phyloP scores from a whole-genome alignment of 2,888 invertebrate genomes.

The Esperia sulphurella region DNA sequence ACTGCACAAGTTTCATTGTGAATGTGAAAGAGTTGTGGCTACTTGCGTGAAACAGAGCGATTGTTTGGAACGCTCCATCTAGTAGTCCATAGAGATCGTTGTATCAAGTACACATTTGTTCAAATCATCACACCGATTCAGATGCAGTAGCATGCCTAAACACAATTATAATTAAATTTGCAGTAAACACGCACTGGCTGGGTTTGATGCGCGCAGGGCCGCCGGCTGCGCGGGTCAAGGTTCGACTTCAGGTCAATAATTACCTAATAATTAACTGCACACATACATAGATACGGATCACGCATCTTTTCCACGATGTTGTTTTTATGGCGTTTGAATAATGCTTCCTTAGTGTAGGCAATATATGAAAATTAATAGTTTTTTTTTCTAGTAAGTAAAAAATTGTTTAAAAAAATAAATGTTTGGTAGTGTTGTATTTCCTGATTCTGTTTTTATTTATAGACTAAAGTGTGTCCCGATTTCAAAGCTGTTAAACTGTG shows the following conservation, averaged over 20 bases:
- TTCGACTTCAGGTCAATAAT: slow-evolving; percentile 12
- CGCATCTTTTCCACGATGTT: neutral
- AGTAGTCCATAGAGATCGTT: too few species aligned
- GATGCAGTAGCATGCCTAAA: too few species aligned
- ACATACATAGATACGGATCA: neutral
- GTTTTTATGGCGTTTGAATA: neutral
- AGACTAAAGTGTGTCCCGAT: too few species aligned
- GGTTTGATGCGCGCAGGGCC: neutral
- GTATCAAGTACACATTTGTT: too few species aligned
- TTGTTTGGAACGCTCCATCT: too few species aligned
- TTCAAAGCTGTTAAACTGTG: too few species aligned
- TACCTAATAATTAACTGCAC: slow-evolving; percentile 1
- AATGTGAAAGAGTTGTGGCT: too few species aligned
- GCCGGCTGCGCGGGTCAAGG: slow-evolving; percentile 13
- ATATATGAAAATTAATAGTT: neutral
- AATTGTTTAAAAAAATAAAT: neutral
- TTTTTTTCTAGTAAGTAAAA: neutral
- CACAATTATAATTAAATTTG: neutral
- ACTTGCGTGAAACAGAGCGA: too few species aligned
- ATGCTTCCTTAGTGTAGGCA: neutral
- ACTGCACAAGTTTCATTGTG: too few species aligned
- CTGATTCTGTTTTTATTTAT: too few species aligned
- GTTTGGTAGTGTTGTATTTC: too few species aligned
- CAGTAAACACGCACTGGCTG: neutral
- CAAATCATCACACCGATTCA: too few species aligned